Evolutionary conservation across 2,113 vertebrate species (phyloP).

Genomic region (Excalfactoria chinensis): DNA sequence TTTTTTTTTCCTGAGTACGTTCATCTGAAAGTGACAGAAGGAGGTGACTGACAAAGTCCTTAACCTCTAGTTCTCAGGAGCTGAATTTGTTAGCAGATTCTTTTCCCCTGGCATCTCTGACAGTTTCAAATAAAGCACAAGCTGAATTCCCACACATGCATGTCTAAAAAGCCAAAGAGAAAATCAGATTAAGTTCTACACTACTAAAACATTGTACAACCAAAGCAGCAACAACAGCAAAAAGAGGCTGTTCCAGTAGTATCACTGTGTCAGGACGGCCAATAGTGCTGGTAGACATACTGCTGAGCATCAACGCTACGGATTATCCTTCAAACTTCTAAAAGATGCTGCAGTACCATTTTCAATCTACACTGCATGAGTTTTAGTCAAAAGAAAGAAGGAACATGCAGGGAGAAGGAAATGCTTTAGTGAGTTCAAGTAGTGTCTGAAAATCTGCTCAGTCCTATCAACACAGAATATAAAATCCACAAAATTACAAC

Average conservation of each 20-base stretch:
- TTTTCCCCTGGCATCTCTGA: neutral
- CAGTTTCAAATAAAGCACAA: conserved; percentile 1
- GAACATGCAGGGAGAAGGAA: too few species aligned
- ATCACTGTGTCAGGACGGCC: neutral
- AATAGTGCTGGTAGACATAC: neutral
- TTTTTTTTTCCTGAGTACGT: neutral
- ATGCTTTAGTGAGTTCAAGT: neutral
- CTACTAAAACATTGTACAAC: neutral
- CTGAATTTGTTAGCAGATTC: neutral
- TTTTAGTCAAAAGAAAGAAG: neutral
- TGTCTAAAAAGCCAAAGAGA: neutral
- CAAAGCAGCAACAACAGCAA: neutral
- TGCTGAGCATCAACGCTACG: neutral
- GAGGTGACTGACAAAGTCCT: neutral
- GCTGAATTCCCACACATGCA: neutral
- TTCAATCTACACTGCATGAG: neutral
- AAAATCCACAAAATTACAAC: neutral
- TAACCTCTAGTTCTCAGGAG: neutral
- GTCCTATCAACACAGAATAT: neutral
- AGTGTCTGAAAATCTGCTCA: neutral
- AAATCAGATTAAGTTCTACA: neutral
- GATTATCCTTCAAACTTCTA: neutral
- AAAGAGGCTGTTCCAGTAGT: neutral
- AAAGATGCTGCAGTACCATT: neutral
- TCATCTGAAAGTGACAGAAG: neutral